Evolutionary conservation across 2,888 invertebrate genomes (phyloP).

Genomic region (Agrotis clavis): DNA sequence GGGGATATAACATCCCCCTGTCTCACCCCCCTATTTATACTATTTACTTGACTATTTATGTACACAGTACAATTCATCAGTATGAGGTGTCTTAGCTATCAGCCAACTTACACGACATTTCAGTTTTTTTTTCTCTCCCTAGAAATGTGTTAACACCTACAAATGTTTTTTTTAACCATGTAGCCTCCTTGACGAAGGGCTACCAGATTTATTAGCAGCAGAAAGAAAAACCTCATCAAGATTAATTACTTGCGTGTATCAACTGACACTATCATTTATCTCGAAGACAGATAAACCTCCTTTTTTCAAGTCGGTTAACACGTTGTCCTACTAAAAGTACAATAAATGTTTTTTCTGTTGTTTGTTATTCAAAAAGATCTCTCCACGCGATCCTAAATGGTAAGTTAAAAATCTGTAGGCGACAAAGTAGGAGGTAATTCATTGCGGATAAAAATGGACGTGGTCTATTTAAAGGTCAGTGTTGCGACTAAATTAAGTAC

Average conservation of each 20-base stretch:
- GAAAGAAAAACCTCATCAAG: conserved; percentile 37
- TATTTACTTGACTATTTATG: too few species aligned
- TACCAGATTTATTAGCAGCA: conserved; percentile 12
- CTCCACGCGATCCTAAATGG: conserved; percentile 58
- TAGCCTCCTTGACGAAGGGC: conserved; percentile 14
- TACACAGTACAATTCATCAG: neutral
- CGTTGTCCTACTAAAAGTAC: conserved; percentile 44
- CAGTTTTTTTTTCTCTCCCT: neutral
- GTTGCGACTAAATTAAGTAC: conserved; percentile 30
- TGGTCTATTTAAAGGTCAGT: conserved; percentile 32
- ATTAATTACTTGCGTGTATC: conserved; percentile 63
- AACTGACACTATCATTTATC: conserved; percentile 64
- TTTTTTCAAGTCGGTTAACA: conserved; percentile 2
- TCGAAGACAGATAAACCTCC: conserved; percentile 39
- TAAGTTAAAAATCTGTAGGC: conserved; percentile 58
- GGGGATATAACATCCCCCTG: too few species aligned
- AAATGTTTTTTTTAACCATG: neutral
- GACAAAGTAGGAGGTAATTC: conserved; percentile 60
- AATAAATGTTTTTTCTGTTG: conserved; percentile 52
- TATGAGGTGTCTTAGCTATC: neutral
- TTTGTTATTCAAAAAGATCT: conserved; percentile 29
- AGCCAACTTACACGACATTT: too few species aligned
- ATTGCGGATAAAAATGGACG: conserved; percentile 43
- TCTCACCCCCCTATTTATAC: too few species aligned
- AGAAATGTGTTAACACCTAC: conserved; percentile 21